Percentiles rank a stretch among this genome's conserved stretches.
Evolutionary conservation across 2,888 invertebrate genomes (phyloP).

Genomic region (Megastigmus dorsalis): DNA sequence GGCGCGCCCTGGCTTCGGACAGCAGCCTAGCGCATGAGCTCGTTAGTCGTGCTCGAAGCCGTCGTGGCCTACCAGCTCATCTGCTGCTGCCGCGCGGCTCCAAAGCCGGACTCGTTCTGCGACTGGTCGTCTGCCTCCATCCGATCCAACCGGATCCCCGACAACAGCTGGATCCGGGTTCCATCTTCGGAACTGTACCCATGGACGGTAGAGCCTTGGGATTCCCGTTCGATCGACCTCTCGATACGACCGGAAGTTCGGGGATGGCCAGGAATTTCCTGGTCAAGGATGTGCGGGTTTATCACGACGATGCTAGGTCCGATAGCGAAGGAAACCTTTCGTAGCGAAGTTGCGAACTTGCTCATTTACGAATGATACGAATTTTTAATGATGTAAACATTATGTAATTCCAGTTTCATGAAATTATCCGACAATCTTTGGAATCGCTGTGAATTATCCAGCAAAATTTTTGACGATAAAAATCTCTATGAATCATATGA

Average conservation of each 20-base stretch:
- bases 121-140: slow-evolving; percentile 78
- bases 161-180: slow-evolving; percentile 75
- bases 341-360: not conserved
- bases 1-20: not conserved
- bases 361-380: not conserved
- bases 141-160: slow-evolving; percentile 75
- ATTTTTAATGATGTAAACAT: no score
- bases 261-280: not conserved
- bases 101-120: not conserved
- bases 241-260: slow-evolving; percentile 54
- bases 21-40: not conserved
- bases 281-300: slow-evolving; percentile 17
- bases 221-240: slow-evolving; percentile 79
- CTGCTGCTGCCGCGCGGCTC: slow-evolving; percentile 80
- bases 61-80: slow-evolving; percentile 76
- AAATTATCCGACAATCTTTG: no score
- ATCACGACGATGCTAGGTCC: slow-evolving; percentile 5
- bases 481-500: no score
- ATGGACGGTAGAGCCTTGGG: slow-evolving; percentile 74
- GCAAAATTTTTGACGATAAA: no score
- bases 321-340: not conserved
- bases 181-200: slow-evolving; percentile 71
- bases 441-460: no score
- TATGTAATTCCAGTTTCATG: no score
- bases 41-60: not conserved